Evolutionary conservation across 2,888 invertebrate genomes (phyloP), one percentile per base, ranked within the genome.

Genomic region (Drosophila pseudotalamancana): DNA sequence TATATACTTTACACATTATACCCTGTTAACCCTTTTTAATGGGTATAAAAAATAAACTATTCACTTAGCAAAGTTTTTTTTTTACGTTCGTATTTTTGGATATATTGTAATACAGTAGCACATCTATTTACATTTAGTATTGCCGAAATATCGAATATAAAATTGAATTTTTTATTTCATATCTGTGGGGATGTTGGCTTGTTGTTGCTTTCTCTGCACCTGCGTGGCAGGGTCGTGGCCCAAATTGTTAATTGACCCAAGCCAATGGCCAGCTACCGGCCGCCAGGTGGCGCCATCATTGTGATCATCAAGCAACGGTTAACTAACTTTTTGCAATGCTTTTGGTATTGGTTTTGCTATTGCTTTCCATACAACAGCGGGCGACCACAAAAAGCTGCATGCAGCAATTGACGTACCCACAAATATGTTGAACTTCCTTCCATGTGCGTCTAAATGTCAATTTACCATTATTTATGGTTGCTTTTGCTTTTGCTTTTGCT

Each of bases 241-340:
- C 60, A 66, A 81, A 81, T 81, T 78, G 65, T 60, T 65, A 73
- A 81, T 81, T 78, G 67, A 72, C 42, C 65, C 61, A 42, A 78
- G 27, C 45, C 60, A 78, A 64, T 70, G 55, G 60, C 23, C 46
- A 21, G 73, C 74, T 72, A 79, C 77, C 54, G 77, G 46, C 70
- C 70, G 32, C 59, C 72, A 72, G 63, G 39, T 72, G 72, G 72
- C 72, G 67, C 32, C 63, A 71, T 40, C 43, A 61, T 66, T 16
- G n/a, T n/a, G n/a, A 54, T 31, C 54, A 48, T 48, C 54, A 55
- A 50, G 2, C 18, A 54, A 39, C 37, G 23, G 34, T 16, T n/a
- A 27, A 42, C 34, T 19, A 59, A 14, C 34, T 45, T 23, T 56
- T 23, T 35, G 27, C 42, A 9, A 31, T 45, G 31, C 18, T 39